Percentiles rank a stretch among this genome's conserved stretches.
phyloP scores from a whole-genome alignment of 2,113 vertebrate species.

The Pygoscelis antarcticus region DNA sequence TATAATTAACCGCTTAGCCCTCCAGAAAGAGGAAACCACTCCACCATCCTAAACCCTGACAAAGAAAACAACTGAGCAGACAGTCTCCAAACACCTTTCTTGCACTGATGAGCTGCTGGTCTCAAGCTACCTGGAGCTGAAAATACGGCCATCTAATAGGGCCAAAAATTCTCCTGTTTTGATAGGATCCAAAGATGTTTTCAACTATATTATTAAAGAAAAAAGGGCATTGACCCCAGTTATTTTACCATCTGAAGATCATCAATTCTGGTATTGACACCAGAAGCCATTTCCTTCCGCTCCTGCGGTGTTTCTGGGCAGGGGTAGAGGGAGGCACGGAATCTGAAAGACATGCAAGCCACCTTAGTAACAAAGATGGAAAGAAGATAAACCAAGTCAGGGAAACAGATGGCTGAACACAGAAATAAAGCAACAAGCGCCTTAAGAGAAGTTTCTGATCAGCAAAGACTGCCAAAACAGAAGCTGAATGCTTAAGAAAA shows the following conservation, averaged over 20 bases:
- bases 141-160: not conserved
- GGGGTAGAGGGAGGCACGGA: conserved; percentile 94
- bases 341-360: conserved; percentile 77
- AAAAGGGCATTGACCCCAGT: not conserved
- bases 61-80: not conserved
- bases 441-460: not conserved
- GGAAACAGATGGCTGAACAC: not conserved
- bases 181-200: not conserved
- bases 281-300: conserved; percentile 96
- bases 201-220: not conserved
- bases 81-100: not conserved
- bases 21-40: not conserved
- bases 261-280: conserved; percentile 96
- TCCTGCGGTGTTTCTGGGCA: conserved; percentile 97
- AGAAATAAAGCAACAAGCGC: not conserved
- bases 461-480: not conserved
- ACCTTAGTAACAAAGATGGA: not conserved
- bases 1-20: not conserved
- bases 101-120: not conserved
- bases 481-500: not conserved
- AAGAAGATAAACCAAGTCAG: not conserved
- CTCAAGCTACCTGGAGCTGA: not conserved
- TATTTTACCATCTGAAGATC: conserved; percentile 94
- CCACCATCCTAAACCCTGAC: not conserved
- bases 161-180: not conserved